Base-by-base conservation (phyloP, 2,888 invertebrate species). In the Epinotia nisella region DNA sequence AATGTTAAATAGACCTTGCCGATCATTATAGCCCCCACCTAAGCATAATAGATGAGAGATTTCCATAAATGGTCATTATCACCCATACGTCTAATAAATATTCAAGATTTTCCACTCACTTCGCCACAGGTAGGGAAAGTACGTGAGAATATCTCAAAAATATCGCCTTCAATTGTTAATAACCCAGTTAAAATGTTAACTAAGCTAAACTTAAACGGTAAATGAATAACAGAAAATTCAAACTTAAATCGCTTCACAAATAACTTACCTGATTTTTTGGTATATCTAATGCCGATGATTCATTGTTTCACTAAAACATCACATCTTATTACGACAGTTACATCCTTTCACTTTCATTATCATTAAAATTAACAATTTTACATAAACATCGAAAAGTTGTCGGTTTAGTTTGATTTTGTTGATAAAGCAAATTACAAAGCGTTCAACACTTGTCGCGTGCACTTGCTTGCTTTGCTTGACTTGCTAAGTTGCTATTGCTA, bases 331-430 rank as follows among this genome's bases (percentile, higher is more conserved):
- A 51, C 41, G 19, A 19, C 17, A 24, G 13, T 59, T 11, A 15
- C 21, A 49, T 61, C 29, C 59, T 69, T 69, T 73, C 69, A 45
- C 59, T 64, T 73, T 70, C 65, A 66, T 39, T 19, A 66, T 72
- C 15, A 17, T 41, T 70, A 45, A 65, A 68, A 39, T 59, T 66
- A 60, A 41, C 39, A 17, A 68, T 53, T 58, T 64, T 19, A 58
- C 55, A 53, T 69, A 64, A 73, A 62, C 56, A 72, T 61, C 55
- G 49, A 29, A 51, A 56, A 71, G 49, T 75, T 45, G 75, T 73
- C 65, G 65, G 66, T 75, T 75, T 61, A 51, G 66, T 73, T 73
- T 73, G 56, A 75, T 75, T 75, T 72, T 62, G 70, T 70, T 73
- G 66, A 59, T 64, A 45, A 75, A 62, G 64, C 53, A 41, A 58